These are phyloP conservation scores for Melanophora roralis DNA, from an alignment of 2,888 invertebrate genomes.

Conservation along the genomic window DNA sequence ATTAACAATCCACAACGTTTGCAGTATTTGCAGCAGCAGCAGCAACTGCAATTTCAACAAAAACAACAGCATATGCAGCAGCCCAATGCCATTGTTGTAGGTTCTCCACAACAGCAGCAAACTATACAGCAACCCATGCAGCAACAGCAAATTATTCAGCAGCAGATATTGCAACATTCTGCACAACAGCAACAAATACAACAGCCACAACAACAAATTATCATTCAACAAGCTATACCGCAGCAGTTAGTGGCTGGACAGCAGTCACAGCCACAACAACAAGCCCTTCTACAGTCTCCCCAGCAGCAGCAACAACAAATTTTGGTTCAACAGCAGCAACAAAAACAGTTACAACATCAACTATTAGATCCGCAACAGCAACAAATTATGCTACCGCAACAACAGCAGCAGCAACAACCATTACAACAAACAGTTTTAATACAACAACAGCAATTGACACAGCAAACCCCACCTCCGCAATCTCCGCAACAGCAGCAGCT, in stretches of 20 bases:
- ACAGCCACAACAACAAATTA: constrained; percentile 68
- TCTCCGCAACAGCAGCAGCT: constrained; percentile 72
- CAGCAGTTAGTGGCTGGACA: constrained; percentile 53
- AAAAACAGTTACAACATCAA: constrained; percentile 75
- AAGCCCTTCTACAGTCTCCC: constrained; percentile 39
- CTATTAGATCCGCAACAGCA: constrained; percentile 64
- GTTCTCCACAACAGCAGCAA: constrained; percentile 69
- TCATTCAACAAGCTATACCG: constrained; percentile 60
- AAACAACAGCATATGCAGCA: constrained; percentile 66
- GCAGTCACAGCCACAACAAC: constrained; percentile 1
- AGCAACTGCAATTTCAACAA: constrained; percentile 72
- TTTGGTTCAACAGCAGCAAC: constrained; percentile 79
- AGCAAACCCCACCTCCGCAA: constrained; percentile 69
- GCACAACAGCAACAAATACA: constrained; percentile 78
- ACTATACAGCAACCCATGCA: constrained; percentile 57
- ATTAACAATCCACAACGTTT: constrained; percentile 74
- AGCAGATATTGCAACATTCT: constrained; percentile 77
- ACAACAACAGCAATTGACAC: constrained; percentile 70
- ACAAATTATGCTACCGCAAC: constrained; percentile 66
- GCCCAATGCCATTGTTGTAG: constrained; percentile 58
- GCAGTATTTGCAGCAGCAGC: constrained; percentile 73
- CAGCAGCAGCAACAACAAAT: constrained; percentile 67
- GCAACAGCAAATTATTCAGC: constrained; percentile 75
- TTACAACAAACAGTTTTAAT: constrained; percentile 71
- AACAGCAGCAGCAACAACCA: constrained; percentile 71